phyloP scores from a whole-genome alignment of 2,888 invertebrate species.

The Embidobia sp. region DNA sequence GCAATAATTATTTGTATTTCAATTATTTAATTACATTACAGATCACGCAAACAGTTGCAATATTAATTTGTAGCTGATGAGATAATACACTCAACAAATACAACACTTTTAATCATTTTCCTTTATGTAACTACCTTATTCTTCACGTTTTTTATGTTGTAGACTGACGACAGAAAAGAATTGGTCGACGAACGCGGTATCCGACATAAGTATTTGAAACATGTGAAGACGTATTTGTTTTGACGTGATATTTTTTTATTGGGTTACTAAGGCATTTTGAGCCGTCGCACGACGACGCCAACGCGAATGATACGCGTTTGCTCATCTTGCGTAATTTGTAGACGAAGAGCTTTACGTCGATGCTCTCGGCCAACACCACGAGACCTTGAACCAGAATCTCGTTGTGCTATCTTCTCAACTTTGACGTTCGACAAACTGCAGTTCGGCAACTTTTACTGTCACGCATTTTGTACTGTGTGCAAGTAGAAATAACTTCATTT shows the following conservation, averaged over 20 bases:
- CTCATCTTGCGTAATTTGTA: constrained; percentile 34
- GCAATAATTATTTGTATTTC: too few species aligned
- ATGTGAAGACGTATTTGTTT: constrained; percentile 23
- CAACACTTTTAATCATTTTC: too few species aligned
- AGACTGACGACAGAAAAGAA: too few species aligned
- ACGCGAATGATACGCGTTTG: constrained; percentile 22
- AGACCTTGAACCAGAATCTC: constrained; percentile 50
- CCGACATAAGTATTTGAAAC: neutral
- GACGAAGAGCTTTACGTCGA: constrained; percentile 22
- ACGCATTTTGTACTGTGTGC: too few species aligned
- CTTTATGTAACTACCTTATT: neutral
- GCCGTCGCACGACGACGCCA: constrained; percentile 3
- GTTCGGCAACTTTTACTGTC: constrained; percentile 22
- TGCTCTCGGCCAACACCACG: constrained; percentile 33
- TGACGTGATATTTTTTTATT: constrained; percentile 21
- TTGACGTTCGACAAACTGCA: constrained; percentile 17
- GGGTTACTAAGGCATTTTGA: constrained; percentile 28
- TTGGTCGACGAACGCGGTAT: neutral
- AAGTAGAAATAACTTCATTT: too few species aligned
- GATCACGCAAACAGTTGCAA: too few species aligned
- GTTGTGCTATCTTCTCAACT: constrained; percentile 33
- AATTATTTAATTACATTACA: too few species aligned
- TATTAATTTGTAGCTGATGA: too few species aligned
- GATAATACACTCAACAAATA: too few species aligned
- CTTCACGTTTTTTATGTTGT: too few species aligned